phyloP scores from a whole-genome alignment of 2,797 vertebrate species.

The Simalia tracyae region DNA sequence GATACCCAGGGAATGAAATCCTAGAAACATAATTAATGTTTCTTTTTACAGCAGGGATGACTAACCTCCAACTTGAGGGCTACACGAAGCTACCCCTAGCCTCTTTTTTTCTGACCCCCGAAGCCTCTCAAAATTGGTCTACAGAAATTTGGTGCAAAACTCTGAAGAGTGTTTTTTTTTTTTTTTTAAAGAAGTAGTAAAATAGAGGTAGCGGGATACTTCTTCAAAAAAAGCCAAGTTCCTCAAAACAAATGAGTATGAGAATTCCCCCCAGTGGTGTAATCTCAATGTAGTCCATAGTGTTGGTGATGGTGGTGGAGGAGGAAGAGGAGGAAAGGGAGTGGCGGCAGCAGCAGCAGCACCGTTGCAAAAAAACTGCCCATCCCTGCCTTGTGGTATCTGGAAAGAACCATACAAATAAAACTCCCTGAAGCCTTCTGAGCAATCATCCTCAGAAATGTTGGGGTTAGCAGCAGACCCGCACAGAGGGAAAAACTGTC shows the following conservation, averaged over 20 bases:
- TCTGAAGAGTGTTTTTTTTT: neutral
- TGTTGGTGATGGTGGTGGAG: neutral
- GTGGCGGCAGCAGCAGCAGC: neutral
- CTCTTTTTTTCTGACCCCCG: neutral
- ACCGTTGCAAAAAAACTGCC: neutral
- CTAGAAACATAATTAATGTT: neutral
- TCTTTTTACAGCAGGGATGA: neutral
- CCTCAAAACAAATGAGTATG: neutral
- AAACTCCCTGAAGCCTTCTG: neutral
- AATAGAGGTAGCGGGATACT: neutral
- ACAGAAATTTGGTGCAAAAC: neutral
- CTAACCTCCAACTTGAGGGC: neutral
- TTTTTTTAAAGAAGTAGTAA: neutral
- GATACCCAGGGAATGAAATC: neutral
- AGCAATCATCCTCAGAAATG: neutral
- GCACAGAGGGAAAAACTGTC: neutral
- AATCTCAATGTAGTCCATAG: neutral
- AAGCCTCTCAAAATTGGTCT: neutral
- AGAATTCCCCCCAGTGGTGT: neutral
- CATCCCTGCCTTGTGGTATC: neutral
- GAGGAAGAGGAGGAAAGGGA: neutral
- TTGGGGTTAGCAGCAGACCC: neutral
- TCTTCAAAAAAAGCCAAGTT: neutral
- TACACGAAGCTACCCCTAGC: neutral
- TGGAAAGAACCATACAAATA: neutral